Percentiles rank a stretch among this genome's conserved stretches.
These are phyloP conservation scores for Falco columbarius DNA, from an alignment of 2,797 vertebrate genomes.

Conservation along the genomic window DNA sequence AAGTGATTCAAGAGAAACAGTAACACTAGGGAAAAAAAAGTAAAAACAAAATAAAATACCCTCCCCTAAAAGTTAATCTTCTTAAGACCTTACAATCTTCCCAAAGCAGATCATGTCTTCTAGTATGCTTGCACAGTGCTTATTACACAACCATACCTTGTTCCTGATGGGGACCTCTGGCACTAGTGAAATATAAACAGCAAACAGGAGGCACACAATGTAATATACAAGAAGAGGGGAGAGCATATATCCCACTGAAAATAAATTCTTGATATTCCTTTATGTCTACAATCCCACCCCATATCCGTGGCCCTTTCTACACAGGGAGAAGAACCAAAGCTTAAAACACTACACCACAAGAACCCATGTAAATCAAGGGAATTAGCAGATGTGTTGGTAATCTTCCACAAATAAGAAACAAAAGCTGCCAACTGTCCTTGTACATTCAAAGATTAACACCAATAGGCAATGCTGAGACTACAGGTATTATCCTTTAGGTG, in stretches of 20 bases:
- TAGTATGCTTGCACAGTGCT: not conserved
- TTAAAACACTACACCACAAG: not conserved
- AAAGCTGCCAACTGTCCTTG: not conserved
- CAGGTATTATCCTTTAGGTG: not conserved
- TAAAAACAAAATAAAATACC: not conserved
- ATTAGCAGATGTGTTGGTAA: not conserved
- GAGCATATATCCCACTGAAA: not conserved
- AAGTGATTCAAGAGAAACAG: not conserved
- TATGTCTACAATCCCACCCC: not conserved
- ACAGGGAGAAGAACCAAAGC: not conserved
- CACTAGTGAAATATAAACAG: not conserved
- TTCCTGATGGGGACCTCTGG: not conserved
- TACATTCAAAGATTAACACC: slow-evolving; percentile 17
- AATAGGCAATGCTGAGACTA: not conserved
- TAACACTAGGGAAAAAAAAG: not conserved
- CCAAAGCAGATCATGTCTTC: not conserved
- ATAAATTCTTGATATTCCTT: not conserved
- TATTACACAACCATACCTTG: not conserved
- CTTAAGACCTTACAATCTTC: not conserved
- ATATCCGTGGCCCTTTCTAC: not conserved
- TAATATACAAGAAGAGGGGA: not conserved
- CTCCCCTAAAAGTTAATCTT: not conserved
- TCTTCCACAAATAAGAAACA: slow-evolving; percentile 25
- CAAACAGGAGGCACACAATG: not conserved
- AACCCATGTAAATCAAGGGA: not conserved